Conservation (phyloP, 92 coral and sea anemone genomes). For the Phymanthus crucifer region DNA sequence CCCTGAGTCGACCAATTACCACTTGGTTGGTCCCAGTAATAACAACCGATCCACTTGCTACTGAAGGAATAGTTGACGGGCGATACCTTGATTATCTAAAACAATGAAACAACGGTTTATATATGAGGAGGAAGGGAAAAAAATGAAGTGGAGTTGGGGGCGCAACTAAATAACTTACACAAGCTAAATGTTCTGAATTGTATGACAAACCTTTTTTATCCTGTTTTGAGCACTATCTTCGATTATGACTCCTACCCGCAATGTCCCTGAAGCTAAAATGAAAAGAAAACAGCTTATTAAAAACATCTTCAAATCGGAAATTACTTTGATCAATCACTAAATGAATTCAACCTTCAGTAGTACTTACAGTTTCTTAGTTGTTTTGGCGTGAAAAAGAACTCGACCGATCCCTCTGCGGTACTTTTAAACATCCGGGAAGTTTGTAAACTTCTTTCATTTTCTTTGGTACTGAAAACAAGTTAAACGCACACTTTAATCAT, state of each 20-base stretch:
- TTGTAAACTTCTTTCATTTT: background rate
- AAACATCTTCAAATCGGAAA: background rate
- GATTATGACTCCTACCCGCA: conserved; percentile 45
- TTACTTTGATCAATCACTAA: background rate
- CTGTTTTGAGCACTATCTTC: conserved; percentile 54
- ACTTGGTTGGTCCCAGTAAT: conserved; percentile 57
- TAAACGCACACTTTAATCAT: too few species aligned
- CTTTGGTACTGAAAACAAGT: conserved; percentile 2
- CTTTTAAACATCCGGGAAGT: conserved; percentile 1
- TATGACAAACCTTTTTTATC: conserved; percentile 52
- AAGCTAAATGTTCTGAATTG: background rate
- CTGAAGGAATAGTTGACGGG: conserved; percentile 49
- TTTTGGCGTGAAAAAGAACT: conserved; percentile 35
- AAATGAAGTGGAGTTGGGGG: background rate
- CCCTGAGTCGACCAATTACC: conserved; percentile 60
- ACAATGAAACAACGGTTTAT: background rate
- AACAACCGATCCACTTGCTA: conserved; percentile 70
- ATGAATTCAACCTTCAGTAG: background rate
- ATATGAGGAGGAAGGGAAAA: background rate
- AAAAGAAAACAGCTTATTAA: too few species aligned
- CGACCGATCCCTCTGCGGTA: conserved; percentile 39
- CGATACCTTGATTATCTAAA: conserved; percentile 35
- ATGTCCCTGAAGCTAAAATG: conserved; percentile 44
- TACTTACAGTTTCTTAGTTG: conserved; percentile 55
- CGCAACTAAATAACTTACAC: background rate